A percentile compares a stretch with the other conserved stretches of the same genome.
phyloP scores from a whole-genome alignment of 1,140 invertebrate species.

The Lerema accius region DNA sequence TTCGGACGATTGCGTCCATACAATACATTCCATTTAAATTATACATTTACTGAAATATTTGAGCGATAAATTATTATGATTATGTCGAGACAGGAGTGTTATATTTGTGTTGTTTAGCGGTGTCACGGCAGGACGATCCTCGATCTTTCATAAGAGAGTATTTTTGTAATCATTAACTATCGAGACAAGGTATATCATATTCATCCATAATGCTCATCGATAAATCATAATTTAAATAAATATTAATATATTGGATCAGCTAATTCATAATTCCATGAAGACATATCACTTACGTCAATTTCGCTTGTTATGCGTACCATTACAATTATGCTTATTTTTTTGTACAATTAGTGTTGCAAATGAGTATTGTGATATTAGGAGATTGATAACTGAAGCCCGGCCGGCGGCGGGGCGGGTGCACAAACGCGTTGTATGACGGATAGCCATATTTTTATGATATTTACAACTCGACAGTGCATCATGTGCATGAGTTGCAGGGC shows the following conservation, averaged over 20 bases:
- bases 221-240: conserved; percentile 9
- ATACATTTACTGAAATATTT: conserved; percentile 6
- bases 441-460: conserved; percentile 80
- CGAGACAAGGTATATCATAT: conserved; percentile 31
- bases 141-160: conserved; percentile 19
- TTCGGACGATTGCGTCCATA: conserved; percentile 16
- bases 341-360: conserved; percentile 67
- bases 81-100: conserved; percentile 11
- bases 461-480: conserved; percentile 66
- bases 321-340: conserved; percentile 43
- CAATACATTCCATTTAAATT: conserved; percentile 31
- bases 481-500: conserved; percentile 48
- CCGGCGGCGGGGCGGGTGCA: conserved; percentile 54
- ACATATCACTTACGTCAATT: conserved; percentile 69
- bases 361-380: conserved; percentile 77
- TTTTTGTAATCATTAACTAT: conserved; percentile 29
- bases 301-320: conserved; percentile 57
- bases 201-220: conserved; percentile 24
- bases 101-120: neutral
- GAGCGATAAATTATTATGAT: neutral
- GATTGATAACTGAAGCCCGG: conserved; percentile 44
- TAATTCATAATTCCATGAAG: conserved; percentile 48
- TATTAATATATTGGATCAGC: conserved; percentile 4
- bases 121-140: conserved; percentile 13
- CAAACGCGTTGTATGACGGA: conserved; percentile 69